Evolutionary conservation across 2,888 invertebrate genomes (phyloP).

Genomic region (Monoplex corrugatus): DNA sequence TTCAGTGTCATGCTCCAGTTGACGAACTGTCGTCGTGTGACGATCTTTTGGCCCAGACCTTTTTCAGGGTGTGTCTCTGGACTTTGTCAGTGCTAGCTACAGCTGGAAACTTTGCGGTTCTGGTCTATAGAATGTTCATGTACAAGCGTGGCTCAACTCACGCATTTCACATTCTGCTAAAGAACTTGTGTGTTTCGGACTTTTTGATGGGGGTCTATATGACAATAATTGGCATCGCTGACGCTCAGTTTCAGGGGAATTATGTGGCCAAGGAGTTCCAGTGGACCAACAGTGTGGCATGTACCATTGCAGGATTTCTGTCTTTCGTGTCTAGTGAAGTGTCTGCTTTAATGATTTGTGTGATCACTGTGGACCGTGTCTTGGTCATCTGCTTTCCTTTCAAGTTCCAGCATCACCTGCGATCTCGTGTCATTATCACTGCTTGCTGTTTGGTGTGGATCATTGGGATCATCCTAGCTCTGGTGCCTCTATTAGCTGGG

Average conservation of each 20-base stretch:
- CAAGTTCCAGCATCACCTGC: slow-evolving; percentile 76
- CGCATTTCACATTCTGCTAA: slow-evolving; percentile 45
- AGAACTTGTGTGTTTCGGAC: slow-evolving; percentile 53
- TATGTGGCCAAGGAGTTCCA: slow-evolving; percentile 64
- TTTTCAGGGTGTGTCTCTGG: slow-evolving; percentile 48
- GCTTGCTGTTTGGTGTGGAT: slow-evolving; percentile 69
- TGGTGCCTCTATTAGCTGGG: slow-evolving; percentile 58
- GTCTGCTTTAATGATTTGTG: slow-evolving; percentile 85
- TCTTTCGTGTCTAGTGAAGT: slow-evolving; percentile 84
- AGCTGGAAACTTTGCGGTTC: slow-evolving; percentile 38
- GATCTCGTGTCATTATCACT: slow-evolving; percentile 61
- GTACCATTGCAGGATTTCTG: slow-evolving; percentile 65
- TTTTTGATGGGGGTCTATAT: slow-evolving; percentile 67
- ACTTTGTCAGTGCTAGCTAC: slow-evolving; percentile 38
- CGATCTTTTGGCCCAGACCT: slow-evolving; percentile 34
- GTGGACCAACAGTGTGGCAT: slow-evolving; percentile 65
- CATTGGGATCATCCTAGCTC: slow-evolving; percentile 67
- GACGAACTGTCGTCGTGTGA: slow-evolving; percentile 51
- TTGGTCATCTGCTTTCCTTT: slow-evolving; percentile 85
- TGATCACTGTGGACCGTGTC: slow-evolving; percentile 86
- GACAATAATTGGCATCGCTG: slow-evolving; percentile 63
- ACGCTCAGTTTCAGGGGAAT: slow-evolving; percentile 62
- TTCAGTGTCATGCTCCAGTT: slow-evolving; percentile 41
- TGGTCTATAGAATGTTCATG: slow-evolving; percentile 40
- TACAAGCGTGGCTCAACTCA: neutral